Conservation (phyloP, 35 echinoderm and acorn worm genomes). For the Diadema setosum region DNA sequence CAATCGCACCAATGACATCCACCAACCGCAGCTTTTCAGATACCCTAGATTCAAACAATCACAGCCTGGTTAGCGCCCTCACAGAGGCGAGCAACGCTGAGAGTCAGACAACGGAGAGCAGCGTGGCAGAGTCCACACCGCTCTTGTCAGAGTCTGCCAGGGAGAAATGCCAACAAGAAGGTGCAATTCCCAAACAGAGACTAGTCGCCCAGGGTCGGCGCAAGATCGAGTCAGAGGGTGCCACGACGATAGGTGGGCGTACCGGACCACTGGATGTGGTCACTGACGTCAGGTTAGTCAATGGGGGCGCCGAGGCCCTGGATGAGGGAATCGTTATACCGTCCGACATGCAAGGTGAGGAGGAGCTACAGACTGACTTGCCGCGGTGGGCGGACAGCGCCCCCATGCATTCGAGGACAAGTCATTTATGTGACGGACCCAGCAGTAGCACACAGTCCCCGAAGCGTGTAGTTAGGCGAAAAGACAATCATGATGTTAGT, state of each 20-base stretch:
- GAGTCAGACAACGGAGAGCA: background rate
- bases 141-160: slow-evolving; percentile 5
- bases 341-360: slow-evolving; percentile 29
- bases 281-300: slow-evolving; percentile 36
- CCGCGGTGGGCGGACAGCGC: slow-evolving; percentile 84
- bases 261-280: slow-evolving; percentile 52
- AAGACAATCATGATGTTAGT: background rate
- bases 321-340: slow-evolving; percentile 38
- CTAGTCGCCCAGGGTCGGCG: slow-evolving; percentile 13
- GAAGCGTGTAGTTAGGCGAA: background rate
- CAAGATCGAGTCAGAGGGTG: slow-evolving; percentile 30
- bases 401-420: background rate
- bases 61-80: background rate
- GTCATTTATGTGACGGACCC: background rate
- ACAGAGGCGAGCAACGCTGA: background rate
- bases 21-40: slow-evolving; percentile 87
- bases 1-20: slow-evolving; percentile 85
- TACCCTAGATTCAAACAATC: background rate
- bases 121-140: background rate
- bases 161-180: slow-evolving; percentile 72
- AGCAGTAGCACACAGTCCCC: background rate
- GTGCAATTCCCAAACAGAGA: slow-evolving; percentile 82
- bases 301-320: slow-evolving; percentile 34
- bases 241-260: slow-evolving; percentile 6
- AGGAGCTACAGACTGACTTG: slow-evolving; percentile 74